These are phyloP conservation scores for Liasis olivaceus DNA, from an alignment of 2,797 vertebrate genomes.

Conservation along the genomic window DNA sequence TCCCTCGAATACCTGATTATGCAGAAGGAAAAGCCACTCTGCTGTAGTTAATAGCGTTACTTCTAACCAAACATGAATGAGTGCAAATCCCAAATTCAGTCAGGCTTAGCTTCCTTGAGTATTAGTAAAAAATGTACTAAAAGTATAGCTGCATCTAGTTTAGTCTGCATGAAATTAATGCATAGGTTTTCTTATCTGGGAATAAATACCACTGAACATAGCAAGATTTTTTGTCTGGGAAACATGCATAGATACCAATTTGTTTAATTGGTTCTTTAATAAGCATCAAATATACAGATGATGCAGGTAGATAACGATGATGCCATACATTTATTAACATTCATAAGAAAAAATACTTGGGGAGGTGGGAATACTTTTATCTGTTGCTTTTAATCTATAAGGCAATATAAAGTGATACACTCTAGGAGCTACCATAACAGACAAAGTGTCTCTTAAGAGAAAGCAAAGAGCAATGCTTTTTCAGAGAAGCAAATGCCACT, in stretches of 20 bases:
- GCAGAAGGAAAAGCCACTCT: background rate
- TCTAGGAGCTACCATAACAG: background rate
- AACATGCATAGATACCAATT: too few relatives aligned
- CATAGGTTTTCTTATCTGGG: too few relatives aligned
- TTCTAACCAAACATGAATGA: background rate
- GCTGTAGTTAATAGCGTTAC: background rate
- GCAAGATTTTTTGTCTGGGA: too few relatives aligned
- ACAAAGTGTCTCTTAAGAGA: too few relatives aligned
- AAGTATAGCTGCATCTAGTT: background rate
- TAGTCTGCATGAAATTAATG: background rate
- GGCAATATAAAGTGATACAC: background rate
- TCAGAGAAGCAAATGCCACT: background rate
- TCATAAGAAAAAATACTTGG: too few relatives aligned
- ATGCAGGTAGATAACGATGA: too few relatives aligned
- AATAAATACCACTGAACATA: too few relatives aligned
- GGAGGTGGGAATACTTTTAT: background rate
- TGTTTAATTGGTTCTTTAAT: too few relatives aligned
- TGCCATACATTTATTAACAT: too few relatives aligned
- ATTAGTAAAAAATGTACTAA: background rate
- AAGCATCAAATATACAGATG: too few relatives aligned
- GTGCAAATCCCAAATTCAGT: background rate
- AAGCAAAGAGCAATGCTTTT: background rate
- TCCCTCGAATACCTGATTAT: background rate
- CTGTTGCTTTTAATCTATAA: background rate
- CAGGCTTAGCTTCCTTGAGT: background rate